These are phyloP conservation scores for Drosophila quadrilineata DNA, from an alignment of 1,140 invertebrate genomes.

Conservation along the genomic window DNA sequence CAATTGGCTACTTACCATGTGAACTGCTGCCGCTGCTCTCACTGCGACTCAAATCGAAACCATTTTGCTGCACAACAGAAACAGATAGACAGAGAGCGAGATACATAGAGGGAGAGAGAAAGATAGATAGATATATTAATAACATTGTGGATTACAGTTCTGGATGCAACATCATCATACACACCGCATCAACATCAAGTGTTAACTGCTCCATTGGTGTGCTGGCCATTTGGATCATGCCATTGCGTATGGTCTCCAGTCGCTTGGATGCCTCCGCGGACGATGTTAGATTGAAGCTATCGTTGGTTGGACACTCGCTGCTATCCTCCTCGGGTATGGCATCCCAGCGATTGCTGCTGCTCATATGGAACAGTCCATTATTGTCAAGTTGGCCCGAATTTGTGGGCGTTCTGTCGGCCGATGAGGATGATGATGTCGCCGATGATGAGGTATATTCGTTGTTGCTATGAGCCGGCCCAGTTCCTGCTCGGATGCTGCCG, in stretches of 20 bases:
- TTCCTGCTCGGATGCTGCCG: slow-evolving; percentile 26
- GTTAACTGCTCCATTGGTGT: slow-evolving; percentile 52
- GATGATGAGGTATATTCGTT: slow-evolving; percentile 61
- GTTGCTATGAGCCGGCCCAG: slow-evolving; percentile 36
- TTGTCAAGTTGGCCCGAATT: slow-evolving; percentile 66
- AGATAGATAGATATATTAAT: not conserved
- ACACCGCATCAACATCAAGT: slow-evolving; percentile 86
- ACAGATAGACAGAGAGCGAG: not conserved
- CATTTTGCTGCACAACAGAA: slow-evolving; percentile 82
- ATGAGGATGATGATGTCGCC: too few species aligned
- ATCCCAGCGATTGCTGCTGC: slow-evolving; percentile 66
- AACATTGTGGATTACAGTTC: not conserved
- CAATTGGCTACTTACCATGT: slow-evolving; percentile 52
- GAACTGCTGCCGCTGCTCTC: slow-evolving; percentile 55
- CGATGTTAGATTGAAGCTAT: slow-evolving; percentile 65
- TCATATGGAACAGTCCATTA: slow-evolving; percentile 54
- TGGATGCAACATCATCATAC: slow-evolving; percentile 50
- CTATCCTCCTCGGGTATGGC: slow-evolving; percentile 72
- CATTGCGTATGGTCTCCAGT: slow-evolving; percentile 70
- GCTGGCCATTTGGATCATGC: slow-evolving; percentile 54
- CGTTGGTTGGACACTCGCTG: slow-evolving; percentile 50
- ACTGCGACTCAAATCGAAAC: slow-evolving; percentile 84
- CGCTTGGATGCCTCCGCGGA: slow-evolving; percentile 63
- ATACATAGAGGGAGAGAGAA: not conserved
- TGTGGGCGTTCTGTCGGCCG: slow-evolving; percentile 50